Evolutionary conservation across 30 jellyfish, hydroid and myxozoan genomes (phyloP), one percentile per base, ranked within the genome.

Genomic region (Catostylus mosaicus): DNA sequence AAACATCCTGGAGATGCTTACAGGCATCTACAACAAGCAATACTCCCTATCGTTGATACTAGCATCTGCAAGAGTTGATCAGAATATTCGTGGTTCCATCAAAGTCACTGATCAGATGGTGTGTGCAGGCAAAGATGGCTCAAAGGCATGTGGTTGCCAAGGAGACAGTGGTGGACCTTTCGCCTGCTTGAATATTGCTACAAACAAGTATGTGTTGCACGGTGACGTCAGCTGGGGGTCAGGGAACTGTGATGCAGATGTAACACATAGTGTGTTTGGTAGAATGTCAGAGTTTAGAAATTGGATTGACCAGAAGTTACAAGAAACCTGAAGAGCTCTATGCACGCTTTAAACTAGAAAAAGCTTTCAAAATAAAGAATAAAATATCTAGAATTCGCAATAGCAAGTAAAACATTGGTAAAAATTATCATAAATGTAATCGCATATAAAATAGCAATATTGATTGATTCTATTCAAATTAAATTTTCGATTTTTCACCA

Each of bases 221-320:
- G 97, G 97, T 23, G 94, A 92, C 11, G 97, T 90, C 7, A 90
- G 97, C 78, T 90, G 97, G 97, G 97, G 97, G 12, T 84, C 96
- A 7, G 77, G 83, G 16, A 77, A 63, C 18, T 91, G 98, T 60
- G 69, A 64, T 72, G 59, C 90, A 19, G 64, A 51, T 23, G 95
- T 86, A 45, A 78, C 91, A 2, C 88, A 57, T 67, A 85, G 92
- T 36, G 98, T 91, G 11, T 91, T 91, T 79, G 98, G 97, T 34
- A 43, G 92, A 7, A 71, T 87, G 34, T 60, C 94, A 0, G 86
- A 62, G 27, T 65, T 91, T 37, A 75, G 96, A 59, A 54, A 50
- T 30, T 85, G 96, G 96, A 85, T 85, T 32, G 96, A 85, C 48
- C 37, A 67, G 35, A 60, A 66, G 62, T 34, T 84, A 81, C 57